Base-by-base conservation (phyloP, 37 sponge, comb jelly and placozoan species). In the Agelas oroides region DNA sequence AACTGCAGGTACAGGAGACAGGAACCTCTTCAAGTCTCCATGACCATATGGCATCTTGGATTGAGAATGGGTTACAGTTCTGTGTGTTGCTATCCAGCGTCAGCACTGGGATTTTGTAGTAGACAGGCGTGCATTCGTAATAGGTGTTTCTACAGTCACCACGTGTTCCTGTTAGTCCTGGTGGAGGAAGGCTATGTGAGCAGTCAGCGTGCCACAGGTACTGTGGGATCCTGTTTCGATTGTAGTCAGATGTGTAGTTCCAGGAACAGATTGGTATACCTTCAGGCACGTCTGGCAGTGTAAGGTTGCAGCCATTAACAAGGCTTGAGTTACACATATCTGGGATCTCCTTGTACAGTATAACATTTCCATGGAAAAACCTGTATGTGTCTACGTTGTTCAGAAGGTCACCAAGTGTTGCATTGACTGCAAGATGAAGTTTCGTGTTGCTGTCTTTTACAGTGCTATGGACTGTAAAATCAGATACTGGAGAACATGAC, bases 171-270 rank as follows among this genome's bases (percentile, higher is more conserved):
- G 46, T 46, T 3, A 46, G 46, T 46, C 8, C 46, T 46, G 46
- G 3, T 46, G 46, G 46, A 46, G 46, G 46, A 8, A 8, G 8
- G 46, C 46, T 46, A 8, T 46, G 3, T 46, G 46, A 46, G 38
- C 83, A 83, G 20, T 73, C 33, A 27, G 73, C 73, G 30, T 34
- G 31, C 83, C 83, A 83, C 2, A 71, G 19, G 52, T 71, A 71
- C 69, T 79, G 79, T 46, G 92, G 92, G 56, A 87, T 65, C 24
- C 92, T 41, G 53, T 52, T 56, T 19, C 31, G 53, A 35, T 84
- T 64, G 61, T 92, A 87, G 59, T 92, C 88, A 59, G 77, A 81
- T 54, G 25, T 53, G 31, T 86, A 91, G 1, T 63, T 28, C 78
- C 78, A 82, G 59, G 32, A 14, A 58, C 76, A 61, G n/a, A 25